Evolutionary conservation across 2,113 vertebrate genomes (phyloP).

Genomic region (Physeter macrocephalus): DNA sequence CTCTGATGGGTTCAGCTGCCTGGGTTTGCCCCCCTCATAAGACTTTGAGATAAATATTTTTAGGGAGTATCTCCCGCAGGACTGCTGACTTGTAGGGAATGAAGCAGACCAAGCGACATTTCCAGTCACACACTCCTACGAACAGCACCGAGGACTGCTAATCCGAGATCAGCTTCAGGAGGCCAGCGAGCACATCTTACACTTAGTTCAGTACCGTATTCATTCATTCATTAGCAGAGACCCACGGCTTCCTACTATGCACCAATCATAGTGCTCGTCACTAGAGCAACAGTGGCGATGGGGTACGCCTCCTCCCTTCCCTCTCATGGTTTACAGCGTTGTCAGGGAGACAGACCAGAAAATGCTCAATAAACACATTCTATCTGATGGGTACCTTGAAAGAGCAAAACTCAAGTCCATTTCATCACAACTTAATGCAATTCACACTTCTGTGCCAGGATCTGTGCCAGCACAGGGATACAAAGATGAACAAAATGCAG

Average conservation of each 20-base stretch:
- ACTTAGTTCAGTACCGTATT: background rate
- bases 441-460: background rate
- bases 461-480: background rate
- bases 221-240: background rate
- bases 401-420: background rate
- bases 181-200: background rate
- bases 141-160: background rate
- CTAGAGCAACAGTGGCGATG: too few species aligned
- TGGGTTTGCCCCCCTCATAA: background rate
- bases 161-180: background rate
- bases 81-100: background rate
- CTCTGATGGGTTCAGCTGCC: background rate
- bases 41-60: background rate
- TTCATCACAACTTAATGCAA: background rate
- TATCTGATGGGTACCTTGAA: background rate
- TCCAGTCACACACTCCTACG: background rate
- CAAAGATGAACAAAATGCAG: background rate
- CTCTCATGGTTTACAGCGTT: background rate
- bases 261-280: background rate
- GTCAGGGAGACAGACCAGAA: background rate
- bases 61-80: background rate
- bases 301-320: too few species aligned
- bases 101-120: background rate
- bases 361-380: background rate
- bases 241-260: background rate